A percentile compares a stretch with the other conserved stretches of the same genome.
phyloP scores from a whole-genome alignment of 1,140 invertebrate genomes.

The Micrasema minimum region DNA sequence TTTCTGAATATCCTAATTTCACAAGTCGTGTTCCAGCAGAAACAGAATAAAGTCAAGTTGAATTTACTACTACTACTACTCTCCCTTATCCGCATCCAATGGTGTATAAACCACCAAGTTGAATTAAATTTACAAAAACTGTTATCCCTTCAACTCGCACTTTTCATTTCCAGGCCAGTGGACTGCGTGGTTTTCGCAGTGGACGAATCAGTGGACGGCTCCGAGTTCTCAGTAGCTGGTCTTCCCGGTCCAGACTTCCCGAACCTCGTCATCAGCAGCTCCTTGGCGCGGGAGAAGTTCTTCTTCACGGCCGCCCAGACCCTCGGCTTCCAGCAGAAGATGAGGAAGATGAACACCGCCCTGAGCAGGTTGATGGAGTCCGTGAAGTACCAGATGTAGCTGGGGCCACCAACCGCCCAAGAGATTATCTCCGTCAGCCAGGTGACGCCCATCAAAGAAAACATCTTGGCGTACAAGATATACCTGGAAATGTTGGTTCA shows the following conservation, averaged over 20 bases:
- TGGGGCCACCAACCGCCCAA: conserved; percentile 38
- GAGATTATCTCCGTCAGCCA: conserved; percentile 52
- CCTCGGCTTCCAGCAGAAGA: conserved; percentile 50
- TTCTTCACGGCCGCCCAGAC: conserved; percentile 43
- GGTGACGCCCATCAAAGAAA: conserved; percentile 49
- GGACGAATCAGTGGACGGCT: conserved; percentile 13
- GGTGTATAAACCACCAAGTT: too few species aligned
- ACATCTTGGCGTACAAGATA: conserved; percentile 47
- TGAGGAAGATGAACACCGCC: conserved; percentile 49
- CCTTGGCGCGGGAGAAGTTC: conserved; percentile 9
- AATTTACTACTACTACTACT: too few species aligned
- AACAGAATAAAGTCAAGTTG: too few species aligned
- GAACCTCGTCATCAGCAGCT: not conserved
- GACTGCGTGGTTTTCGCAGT: not conserved
- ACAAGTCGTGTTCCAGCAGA: too few species aligned
- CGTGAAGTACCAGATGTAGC: conserved; percentile 48
- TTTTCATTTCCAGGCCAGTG: conserved; percentile 1
- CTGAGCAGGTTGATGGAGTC: conserved; percentile 49
- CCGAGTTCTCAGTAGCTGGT: conserved; percentile 1
- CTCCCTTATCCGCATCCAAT: too few species aligned
- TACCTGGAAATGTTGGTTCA: conserved; percentile 40
- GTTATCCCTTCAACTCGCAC: conserved; percentile 3
- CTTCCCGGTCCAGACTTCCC: not conserved
- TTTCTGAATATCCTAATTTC: too few species aligned
- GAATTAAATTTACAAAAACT: too few species aligned